These are phyloP conservation scores for Pollachius pollachius DNA, from an alignment of 2,113 vertebrate species.

Conservation along the genomic window DNA sequence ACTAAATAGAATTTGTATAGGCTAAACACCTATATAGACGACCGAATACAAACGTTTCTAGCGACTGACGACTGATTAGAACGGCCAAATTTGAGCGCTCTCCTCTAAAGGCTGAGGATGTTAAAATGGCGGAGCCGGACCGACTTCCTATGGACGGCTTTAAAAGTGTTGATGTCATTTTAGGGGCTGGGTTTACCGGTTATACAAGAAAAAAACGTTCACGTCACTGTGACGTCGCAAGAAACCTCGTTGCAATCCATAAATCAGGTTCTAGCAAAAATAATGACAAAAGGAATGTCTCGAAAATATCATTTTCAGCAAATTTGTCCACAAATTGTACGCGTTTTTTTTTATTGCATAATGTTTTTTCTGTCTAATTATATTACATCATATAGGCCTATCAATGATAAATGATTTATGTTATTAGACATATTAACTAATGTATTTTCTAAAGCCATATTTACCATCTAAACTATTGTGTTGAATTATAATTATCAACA, in stretches of 20 bases:
- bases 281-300: too few relatives aligned
- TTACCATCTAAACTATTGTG: too few relatives aligned
- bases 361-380: too few relatives aligned
- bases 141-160: slow-evolving; percentile 21
- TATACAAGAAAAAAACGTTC: too few relatives aligned
- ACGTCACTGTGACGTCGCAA: slow-evolving; percentile 8
- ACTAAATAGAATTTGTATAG: background rate
- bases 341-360: too few relatives aligned
- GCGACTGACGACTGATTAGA: background rate
- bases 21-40: slow-evolving; percentile 13
- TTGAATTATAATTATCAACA: too few relatives aligned
- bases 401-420: too few relatives aligned
- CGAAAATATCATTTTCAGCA: too few relatives aligned
- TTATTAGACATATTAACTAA: too few relatives aligned
- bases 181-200: slow-evolving; percentile 23
- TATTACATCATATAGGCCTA: too few relatives aligned
- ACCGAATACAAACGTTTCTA: background rate
- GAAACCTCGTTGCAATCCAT: background rate
- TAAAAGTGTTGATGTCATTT: slow-evolving; percentile 38
- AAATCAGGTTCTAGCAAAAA: background rate
- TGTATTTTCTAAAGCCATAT: too few relatives aligned
- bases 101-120: slow-evolving; percentile 39
- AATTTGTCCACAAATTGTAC: too few relatives aligned
- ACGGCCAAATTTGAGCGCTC: background rate
- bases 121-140: slow-evolving; percentile 61